Evolutionary conservation across 2,888 invertebrate species (phyloP), one percentile per base, ranked within the genome.

Genomic region (Xestia sexstrigata): DNA sequence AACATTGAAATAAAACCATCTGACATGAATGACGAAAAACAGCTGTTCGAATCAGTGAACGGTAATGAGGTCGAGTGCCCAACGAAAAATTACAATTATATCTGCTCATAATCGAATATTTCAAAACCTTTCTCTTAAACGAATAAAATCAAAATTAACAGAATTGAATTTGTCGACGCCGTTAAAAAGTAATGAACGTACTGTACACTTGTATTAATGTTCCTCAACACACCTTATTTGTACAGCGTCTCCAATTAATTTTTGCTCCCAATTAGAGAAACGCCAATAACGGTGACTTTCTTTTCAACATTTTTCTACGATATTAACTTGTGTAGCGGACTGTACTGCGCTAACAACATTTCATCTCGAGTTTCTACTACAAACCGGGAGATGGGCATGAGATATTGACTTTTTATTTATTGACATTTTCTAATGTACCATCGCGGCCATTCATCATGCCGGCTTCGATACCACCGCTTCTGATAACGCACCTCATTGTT

Each of bases 401-500:
- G 95, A 96, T 95, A 95, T 93, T 92, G 91, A 93, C 93, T 95
- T 96, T 96, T 96, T 96, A 96, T 96, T 96, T 96, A 96, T 96
- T 96, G 95, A 95, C 95, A 95, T 95, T 96, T 96, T 95, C 95
- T 96, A 96, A 96, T 96, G 95, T 93, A 90, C 93, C 91, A 89
- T 89, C 88, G 86, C 86, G 89, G 87, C 91, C 90, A 96, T 96
- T 95, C 95, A 95, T 96, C 96, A 96, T 94, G 92, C 89, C 89
- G 87, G 87, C 84, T 85, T 83, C 92, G 95, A 95, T 95, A 94
- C 91, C 88, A 85, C 83, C 90, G 91, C 89, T 88, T 87, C 93
- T 92, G 96, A 96, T 96, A 96, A 95, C 94, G 90, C 90, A 89
- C 90, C 92, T 95, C 93, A 96, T 96, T 96, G 96, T 96, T 96